A percentile compares a stretch with the other conserved stretches of the same genome.
Evolutionary conservation across 2,113 vertebrate species (phyloP).

Genomic region (Thunnus thynnus): DNA sequence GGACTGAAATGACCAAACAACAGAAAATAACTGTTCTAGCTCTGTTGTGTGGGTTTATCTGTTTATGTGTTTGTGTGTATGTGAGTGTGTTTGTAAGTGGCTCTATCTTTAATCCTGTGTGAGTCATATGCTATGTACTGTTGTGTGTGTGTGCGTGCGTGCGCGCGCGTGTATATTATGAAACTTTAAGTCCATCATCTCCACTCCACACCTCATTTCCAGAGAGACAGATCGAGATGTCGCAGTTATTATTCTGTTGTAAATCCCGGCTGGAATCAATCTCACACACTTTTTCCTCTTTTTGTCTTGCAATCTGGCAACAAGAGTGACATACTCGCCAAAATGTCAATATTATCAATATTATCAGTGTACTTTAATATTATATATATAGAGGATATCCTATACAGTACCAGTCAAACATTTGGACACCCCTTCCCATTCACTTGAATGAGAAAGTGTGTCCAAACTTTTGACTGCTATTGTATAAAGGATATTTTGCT

Average conservation of each 20-base stretch:
- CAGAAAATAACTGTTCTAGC: conserved; percentile 9
- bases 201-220: conserved; percentile 41
- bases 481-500: neutral
- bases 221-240: conserved; percentile 38
- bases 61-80: neutral
- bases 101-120: conserved; percentile 11
- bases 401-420: no score
- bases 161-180: conserved; percentile 1
- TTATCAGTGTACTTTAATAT: neutral
- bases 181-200: conserved; percentile 40
- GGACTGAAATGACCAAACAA: neutral
- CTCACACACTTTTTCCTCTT: neutral
- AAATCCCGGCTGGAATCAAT: conserved; percentile 51
- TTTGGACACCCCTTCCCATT: no score
- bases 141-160: neutral
- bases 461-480: no score
- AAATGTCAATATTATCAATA: neutral
- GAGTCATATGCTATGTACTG: conserved; percentile 8
- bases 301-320: conserved; percentile 4
- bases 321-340: neutral
- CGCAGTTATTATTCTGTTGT: conserved; percentile 44
- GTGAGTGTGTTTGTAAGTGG: conserved; percentile 7
- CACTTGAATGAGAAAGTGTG: no score
- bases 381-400: neutral
- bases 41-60: conserved; percentile 10